Conservation (phyloP, 2,797 vertebrate species). For the Malurus leucopterus region DNA sequence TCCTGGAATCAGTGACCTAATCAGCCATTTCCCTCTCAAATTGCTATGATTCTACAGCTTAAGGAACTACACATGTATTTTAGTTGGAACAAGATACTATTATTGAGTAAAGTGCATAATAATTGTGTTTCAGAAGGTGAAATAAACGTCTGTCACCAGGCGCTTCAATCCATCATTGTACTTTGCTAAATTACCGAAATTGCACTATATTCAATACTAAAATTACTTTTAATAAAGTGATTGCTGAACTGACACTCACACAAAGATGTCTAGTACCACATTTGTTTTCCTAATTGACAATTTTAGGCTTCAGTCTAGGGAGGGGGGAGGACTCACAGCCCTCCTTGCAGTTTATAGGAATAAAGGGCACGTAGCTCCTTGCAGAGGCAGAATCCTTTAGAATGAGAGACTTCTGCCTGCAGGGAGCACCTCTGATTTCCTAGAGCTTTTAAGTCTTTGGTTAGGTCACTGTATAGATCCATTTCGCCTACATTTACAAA, state of each 20-base stretch:
- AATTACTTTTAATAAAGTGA: constrained; percentile 50
- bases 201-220: constrained; percentile 37
- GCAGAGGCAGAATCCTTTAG: not conserved
- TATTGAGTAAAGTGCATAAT: constrained; percentile 60
- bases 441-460: not conserved
- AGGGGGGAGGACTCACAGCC: not conserved
- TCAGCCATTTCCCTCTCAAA: constrained; percentile 42
- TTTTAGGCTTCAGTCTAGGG: not conserved
- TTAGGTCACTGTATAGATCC: not conserved
- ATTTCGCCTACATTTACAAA: not conserved
- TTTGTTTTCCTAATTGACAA: constrained; percentile 41
- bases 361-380: not conserved
- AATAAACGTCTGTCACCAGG: constrained; percentile 24
- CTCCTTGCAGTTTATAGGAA: not conserved
- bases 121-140: constrained; percentile 57
- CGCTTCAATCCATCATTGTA: constrained; percentile 56
- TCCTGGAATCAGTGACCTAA: constrained; percentile 32
- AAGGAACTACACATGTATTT: constrained; percentile 51
- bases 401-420: not conserved
- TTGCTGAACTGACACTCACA: constrained; percentile 29
- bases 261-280: constrained; percentile 23
- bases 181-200: constrained; percentile 52
- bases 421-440: not conserved
- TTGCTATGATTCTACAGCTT: constrained; percentile 39
- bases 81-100: constrained; percentile 50